A percentile compares a stretch with the other conserved stretches of the same genome.
These are phyloP conservation scores for Fopius arisanus DNA, from an alignment of 1,140 invertebrate species.

Conservation along the genomic window DNA sequence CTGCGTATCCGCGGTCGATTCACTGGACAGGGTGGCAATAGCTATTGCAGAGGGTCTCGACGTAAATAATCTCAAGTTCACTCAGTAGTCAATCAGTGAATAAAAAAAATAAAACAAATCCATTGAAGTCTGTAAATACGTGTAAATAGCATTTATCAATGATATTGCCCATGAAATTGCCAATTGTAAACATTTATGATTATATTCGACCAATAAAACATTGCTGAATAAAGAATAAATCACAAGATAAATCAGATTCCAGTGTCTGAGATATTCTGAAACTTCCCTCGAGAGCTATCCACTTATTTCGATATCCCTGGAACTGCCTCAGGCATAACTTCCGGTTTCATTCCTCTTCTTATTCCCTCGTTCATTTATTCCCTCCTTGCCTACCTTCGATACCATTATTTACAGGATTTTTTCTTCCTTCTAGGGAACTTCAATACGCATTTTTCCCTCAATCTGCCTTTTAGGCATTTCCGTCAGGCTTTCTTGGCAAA, in stretches of 20 bases:
- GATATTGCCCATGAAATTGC: slow-evolving; percentile 53
- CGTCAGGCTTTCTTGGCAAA: background rate
- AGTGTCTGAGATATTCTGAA: background rate
- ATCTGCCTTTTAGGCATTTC: background rate
- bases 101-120: slow-evolving; percentile 20
- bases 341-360: slow-evolving; percentile 19
- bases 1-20: slow-evolving; percentile 19
- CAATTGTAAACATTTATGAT: slow-evolving; percentile 57
- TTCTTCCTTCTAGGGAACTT: background rate
- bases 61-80: slow-evolving; percentile 1
- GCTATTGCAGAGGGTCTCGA: slow-evolving; percentile 16
- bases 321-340: slow-evolving; percentile 32
- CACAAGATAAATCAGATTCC: background rate
- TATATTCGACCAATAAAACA: slow-evolving; percentile 60
- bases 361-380: slow-evolving; percentile 11
- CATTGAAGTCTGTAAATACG: slow-evolving; percentile 52
- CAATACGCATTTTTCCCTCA: background rate
- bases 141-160: slow-evolving; percentile 51
- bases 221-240: slow-evolving; percentile 44
- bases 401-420: slow-evolving; percentile 2
- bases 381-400: background rate
- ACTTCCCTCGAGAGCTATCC: background rate
- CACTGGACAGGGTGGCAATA: slow-evolving; percentile 26
- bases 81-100: background rate
- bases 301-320: slow-evolving; percentile 32